Evolutionary conservation across 1,140 invertebrate genomes (phyloP).

Genomic region (Lysiphlebus fabarum): DNA sequence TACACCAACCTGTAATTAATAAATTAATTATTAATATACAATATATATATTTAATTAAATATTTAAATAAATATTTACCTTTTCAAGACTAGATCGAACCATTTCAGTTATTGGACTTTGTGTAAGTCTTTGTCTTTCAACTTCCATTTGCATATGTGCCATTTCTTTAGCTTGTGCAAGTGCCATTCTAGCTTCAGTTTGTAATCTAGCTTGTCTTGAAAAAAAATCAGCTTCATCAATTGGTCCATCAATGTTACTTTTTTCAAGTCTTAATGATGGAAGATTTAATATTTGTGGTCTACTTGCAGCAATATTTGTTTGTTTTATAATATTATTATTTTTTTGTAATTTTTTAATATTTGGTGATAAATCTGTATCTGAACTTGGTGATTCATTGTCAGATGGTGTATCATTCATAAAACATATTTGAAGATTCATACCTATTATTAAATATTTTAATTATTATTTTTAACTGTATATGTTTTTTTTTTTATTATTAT

Average conservation of each 20-base stretch:
- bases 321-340: constrained; percentile 31
- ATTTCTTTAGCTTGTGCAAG: constrained; percentile 87
- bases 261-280: constrained; percentile 42
- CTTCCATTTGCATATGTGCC: constrained; percentile 90
- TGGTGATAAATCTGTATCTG: constrained; percentile 59
- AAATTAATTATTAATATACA: constrained; percentile 19
- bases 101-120: constrained; percentile 83
- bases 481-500: constrained; percentile 8
- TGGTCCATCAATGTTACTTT: constrained; percentile 37
- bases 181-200: constrained; percentile 86
- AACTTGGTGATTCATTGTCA: constrained; percentile 72
- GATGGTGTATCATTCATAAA: constrained; percentile 92
- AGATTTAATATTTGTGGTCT: constrained; percentile 47
- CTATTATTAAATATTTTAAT: constrained; percentile 52
- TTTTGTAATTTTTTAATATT: constrained; percentile 26
- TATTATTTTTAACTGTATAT: constrained; percentile 2
- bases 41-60: constrained; percentile 5
- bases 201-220: constrained; percentile 75
- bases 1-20: constrained; percentile 67
- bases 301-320: constrained; percentile 22
- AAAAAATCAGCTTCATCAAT: constrained; percentile 73
- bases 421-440: constrained; percentile 91
- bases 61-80: constrained; percentile 47
- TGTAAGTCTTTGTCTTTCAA: constrained; percentile 76
- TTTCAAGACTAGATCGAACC: constrained; percentile 72